phyloP scores from a whole-genome alignment of 2,797 vertebrate genomes.

The Aselliscus stoliczkanus region DNA sequence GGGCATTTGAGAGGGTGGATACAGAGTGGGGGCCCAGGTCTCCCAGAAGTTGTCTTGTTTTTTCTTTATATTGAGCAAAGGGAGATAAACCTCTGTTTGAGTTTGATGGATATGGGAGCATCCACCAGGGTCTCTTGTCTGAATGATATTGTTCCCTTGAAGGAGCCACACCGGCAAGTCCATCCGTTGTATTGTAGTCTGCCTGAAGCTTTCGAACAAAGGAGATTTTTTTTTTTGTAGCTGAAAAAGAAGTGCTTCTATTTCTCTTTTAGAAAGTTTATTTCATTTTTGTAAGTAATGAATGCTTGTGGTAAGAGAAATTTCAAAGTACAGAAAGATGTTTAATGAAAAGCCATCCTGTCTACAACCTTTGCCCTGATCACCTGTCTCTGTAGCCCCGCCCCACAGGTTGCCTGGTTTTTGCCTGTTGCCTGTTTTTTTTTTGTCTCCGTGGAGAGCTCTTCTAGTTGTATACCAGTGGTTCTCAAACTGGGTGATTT shows the following conservation, averaged over 20 bases:
- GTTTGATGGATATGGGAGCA: background rate
- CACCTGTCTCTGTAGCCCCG: background rate
- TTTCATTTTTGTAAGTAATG: background rate
- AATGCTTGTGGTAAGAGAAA: background rate
- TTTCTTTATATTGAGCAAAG: background rate
- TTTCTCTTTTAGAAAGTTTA: background rate
- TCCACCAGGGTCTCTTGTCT: background rate
- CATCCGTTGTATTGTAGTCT: rapidly evolving
- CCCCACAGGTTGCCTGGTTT: no score
- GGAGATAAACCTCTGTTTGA: background rate
- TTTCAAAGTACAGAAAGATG: background rate
- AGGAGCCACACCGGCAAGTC: background rate
- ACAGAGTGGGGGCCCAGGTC: no score
- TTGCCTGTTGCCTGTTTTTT: background rate
- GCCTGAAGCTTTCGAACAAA: background rate
- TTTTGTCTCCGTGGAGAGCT: background rate
- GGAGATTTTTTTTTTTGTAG: no score
- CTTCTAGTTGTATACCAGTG: background rate
- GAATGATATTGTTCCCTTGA: rapidly evolving
- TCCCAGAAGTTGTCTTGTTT: background rate
- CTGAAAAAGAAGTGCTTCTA: background rate
- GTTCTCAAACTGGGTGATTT: background rate
- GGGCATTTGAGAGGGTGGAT: background rate
- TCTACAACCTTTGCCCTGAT: background rate
- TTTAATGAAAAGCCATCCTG: background rate